Percentiles rank a stretch among this genome's conserved stretches.
Evolutionary conservation across 2,797 vertebrate genomes (phyloP).

Genomic region (Semaprochilodus insignis): DNA sequence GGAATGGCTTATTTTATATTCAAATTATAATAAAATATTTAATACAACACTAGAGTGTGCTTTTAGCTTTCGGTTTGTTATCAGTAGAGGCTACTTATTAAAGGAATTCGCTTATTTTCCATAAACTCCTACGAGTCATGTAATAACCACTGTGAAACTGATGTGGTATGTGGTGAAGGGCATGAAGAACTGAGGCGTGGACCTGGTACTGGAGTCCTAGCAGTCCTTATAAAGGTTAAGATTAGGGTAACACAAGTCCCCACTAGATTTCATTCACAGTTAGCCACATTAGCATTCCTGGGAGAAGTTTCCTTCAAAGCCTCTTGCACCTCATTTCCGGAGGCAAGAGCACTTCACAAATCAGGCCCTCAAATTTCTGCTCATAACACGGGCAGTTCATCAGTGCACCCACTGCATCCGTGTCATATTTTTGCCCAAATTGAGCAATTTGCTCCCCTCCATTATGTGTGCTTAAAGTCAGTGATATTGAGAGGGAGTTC

Average conservation of each 20-base stretch:
- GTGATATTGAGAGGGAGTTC: conserved; percentile 55
- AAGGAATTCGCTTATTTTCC: too few species aligned
- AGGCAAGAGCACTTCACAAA: not conserved
- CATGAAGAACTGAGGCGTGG: not conserved
- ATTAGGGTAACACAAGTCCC: not conserved
- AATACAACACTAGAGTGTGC: too few species aligned
- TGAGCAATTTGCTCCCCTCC: conserved; percentile 55
- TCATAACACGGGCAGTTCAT: conserved; percentile 2
- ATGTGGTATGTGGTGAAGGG: not conserved
- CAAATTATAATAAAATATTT: too few species aligned
- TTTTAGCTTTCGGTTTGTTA: too few species aligned
- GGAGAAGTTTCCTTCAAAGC: not conserved
- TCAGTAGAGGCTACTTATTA: not conserved
- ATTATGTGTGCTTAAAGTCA: conserved; percentile 55
- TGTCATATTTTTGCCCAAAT: conserved; percentile 50
- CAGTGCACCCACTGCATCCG: conserved; percentile 27
- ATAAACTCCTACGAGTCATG: too few species aligned
- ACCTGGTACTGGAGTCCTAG: not conserved
- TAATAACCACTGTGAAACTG: not conserved
- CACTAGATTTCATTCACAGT: not conserved
- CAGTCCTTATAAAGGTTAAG: not conserved
- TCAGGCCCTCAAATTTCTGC: not conserved
- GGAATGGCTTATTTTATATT: too few species aligned
- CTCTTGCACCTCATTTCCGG: not conserved
- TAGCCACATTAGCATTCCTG: not conserved